Evolutionary conservation across 2,797 vertebrate species (phyloP).

Genomic region (Oryzias dopingdopingensis): DNA sequence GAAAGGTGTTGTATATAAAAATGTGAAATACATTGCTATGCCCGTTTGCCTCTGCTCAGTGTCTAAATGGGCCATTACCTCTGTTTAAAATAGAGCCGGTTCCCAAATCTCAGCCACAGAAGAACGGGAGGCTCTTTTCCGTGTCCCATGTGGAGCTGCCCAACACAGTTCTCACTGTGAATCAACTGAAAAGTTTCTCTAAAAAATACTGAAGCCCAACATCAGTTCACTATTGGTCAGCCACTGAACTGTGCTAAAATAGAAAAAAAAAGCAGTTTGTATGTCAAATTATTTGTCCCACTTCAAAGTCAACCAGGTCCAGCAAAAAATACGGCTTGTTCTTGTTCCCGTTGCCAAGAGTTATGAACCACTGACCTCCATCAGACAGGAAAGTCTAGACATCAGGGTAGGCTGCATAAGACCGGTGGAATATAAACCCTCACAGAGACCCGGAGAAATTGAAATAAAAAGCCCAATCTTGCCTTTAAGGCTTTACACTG

Average conservation of each 20-base stretch:
- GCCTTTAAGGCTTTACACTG: conserved; percentile 3
- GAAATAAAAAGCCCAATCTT: neutral
- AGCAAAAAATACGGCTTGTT: conserved; percentile 51
- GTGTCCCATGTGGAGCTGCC: conserved; percentile 30
- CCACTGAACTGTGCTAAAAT: conserved; percentile 44
- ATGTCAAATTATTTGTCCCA: conserved; percentile 47
- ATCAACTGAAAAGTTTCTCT: conserved; percentile 31
- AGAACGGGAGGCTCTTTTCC: conserved; percentile 20
- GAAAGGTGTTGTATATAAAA: conserved; percentile 73
- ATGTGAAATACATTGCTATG: conserved; percentile 59
- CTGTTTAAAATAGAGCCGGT: conserved; percentile 51
- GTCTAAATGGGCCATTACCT: conserved; percentile 47
- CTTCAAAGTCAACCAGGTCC: conserved; percentile 41
- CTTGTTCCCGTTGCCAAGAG: conserved; percentile 56
- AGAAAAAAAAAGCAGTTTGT: conserved; percentile 55
- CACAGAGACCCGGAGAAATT: neutral
- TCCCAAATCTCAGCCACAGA: conserved; percentile 28
- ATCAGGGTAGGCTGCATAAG: conserved; percentile 37
- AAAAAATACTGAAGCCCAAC: conserved; percentile 41
- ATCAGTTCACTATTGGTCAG: conserved; percentile 46
- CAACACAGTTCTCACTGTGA: conserved; percentile 21
- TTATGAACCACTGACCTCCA: conserved; percentile 51
- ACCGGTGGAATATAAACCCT: conserved; percentile 11
- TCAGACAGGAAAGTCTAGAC: conserved; percentile 34
- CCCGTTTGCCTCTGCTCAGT: conserved; percentile 64